These are phyloP conservation scores for Pantherophis vulpinus DNA, from an alignment of 2,797 vertebrate species.

Conservation along the genomic window DNA sequence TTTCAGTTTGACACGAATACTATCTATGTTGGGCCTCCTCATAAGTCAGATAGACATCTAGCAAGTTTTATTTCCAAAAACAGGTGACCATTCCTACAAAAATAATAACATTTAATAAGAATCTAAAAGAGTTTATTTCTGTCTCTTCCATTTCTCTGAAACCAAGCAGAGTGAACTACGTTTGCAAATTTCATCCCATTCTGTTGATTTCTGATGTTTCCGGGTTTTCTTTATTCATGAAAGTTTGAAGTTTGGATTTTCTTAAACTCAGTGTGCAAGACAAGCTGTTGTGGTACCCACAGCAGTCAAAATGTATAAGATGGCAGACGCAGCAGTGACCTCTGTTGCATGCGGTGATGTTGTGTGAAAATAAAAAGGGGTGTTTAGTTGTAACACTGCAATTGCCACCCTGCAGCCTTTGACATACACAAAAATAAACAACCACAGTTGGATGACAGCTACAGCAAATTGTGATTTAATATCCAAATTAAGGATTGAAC, in stretches of 20 bases:
- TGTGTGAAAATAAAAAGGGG: not conserved
- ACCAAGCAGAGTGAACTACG: not conserved
- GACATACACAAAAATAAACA: not conserved
- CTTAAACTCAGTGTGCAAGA: not conserved
- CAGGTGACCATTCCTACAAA: not conserved
- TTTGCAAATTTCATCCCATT: not conserved
- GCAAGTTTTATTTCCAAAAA: not conserved
- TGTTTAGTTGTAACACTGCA: not conserved
- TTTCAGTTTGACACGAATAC: not conserved
- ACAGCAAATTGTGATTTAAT: not conserved
- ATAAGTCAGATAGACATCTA: not conserved
- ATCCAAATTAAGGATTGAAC: not conserved
- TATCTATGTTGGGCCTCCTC: not conserved
- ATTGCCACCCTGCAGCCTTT: not conserved
- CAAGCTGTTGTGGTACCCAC: not conserved
- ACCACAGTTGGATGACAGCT: not conserved
- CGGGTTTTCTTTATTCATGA: not conserved
- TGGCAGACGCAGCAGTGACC: not conserved
- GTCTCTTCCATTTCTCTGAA: not conserved
- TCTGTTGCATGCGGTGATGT: not conserved
- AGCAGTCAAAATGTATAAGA: not conserved
- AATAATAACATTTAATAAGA: not conserved
- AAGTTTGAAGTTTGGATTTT: not conserved
- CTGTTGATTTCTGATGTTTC: not conserved
- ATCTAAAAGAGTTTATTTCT: not conserved